Percentiles rank a stretch among this genome's conserved stretches.
These are phyloP conservation scores for Apodemus sylvaticus DNA, from an alignment of 2,113 vertebrate genomes.

Conservation along the genomic window DNA sequence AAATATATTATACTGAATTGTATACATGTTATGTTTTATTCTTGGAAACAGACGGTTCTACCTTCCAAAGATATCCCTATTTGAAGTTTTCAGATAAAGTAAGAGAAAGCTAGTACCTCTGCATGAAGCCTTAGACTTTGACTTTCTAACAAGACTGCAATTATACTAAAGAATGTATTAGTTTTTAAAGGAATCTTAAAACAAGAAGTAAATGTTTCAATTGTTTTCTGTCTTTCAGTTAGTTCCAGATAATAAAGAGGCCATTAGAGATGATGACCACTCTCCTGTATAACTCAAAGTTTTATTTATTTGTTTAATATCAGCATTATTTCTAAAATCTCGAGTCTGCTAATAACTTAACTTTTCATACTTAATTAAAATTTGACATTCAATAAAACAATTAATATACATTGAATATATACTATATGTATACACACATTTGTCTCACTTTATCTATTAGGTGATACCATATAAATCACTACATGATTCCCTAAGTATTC, in stretches of 20 bases:
- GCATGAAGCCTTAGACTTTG: neutral
- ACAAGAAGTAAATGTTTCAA: neutral
- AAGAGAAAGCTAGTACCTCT: neutral
- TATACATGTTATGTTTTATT: neutral
- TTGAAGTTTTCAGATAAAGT: neutral
- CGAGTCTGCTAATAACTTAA: neutral
- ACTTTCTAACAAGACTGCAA: neutral
- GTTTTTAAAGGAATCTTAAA: constrained; percentile 39
- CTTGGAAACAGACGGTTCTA: neutral
- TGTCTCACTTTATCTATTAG: constrained; percentile 19
- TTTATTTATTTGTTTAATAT: neutral
- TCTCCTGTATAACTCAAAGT: neutral
- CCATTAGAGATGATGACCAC: neutral
- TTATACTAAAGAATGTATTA: neutral
- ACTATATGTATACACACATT: neutral
- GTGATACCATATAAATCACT: neutral
- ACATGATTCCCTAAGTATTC: constrained; percentile 16
- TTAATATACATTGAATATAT: neutral
- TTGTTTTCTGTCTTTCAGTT: neutral
- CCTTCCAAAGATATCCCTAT: neutral
- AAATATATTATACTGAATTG: neutral
- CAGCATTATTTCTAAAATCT: neutral
- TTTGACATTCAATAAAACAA: neutral
- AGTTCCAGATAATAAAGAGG: constrained; percentile 20
- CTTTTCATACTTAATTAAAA: neutral